Evolutionary conservation across 2,113 vertebrate species (phyloP), one percentile per base, ranked within the genome.

Genomic region (Chloropsis cyanopogon): DNA sequence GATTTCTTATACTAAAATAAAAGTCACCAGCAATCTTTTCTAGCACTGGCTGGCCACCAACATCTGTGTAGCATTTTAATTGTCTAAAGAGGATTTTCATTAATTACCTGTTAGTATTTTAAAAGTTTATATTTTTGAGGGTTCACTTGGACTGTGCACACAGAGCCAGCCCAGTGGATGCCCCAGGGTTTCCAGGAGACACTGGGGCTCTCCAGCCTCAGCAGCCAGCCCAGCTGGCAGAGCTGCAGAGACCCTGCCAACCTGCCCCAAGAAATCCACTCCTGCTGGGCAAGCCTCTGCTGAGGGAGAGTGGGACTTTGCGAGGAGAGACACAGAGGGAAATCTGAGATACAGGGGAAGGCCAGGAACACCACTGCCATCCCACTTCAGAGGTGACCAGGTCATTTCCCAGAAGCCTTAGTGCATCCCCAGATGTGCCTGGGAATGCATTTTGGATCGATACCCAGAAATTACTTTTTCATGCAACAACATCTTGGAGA

Each of bases 121-220:
- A 35, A 35, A 89, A 65, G 22, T 42, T 92, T 24, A 3, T 63
- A 9, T 20, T 69, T 29, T 29, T 71, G 57, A 84, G 22, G 11
- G 12, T 63, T 78, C 68, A 42, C 31, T 35, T 14, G 12, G 41
- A 35, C 42, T 61, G 17, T 47, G 18, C 39, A 20, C 44, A 35
- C 50, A 66, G 35, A 65, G 35, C 21, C 26, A 61, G 69, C 50
- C 5, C 2, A 1, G 28, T n/a, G 28, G 17, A 53, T 11, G 50
- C 28, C 24, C 63, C 82, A 44, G 57, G 31, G 12, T 22, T n/a
- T 23, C 41, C n/a, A 14, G 10, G 31, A n/a, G 53, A 54, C 8
- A 1, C 2, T 21, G 21, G 33, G 26, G 25, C 20, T 83, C 50
- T 65, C 61, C 71, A 71, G 0, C 11, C 50, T 57, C 2, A 0